Conservation (phyloP, 2,113 vertebrate species). For the Plestiodon gilberti region DNA sequence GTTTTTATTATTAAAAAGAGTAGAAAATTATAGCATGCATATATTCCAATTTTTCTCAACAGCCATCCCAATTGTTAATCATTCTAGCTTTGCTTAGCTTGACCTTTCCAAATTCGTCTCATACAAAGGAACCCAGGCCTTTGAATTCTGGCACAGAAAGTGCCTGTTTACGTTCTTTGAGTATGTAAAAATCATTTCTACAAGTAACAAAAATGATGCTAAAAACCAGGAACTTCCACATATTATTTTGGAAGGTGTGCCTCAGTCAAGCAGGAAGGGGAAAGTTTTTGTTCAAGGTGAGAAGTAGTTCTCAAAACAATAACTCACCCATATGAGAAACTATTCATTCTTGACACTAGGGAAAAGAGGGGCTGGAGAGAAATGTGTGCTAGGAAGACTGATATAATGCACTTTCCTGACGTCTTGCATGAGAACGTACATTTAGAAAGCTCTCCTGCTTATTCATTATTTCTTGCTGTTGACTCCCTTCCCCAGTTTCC, state of each 20-base stretch:
- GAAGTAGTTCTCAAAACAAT: conserved; percentile 38
- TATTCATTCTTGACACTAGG: conserved; percentile 35
- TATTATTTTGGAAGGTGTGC: conserved; percentile 62
- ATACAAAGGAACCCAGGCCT: background rate
- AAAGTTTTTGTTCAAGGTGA: conserved; percentile 48
- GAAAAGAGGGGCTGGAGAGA: background rate
- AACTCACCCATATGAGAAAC: conserved; percentile 30
- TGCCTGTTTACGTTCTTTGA: conserved; percentile 15
- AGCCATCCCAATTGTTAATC: too few relatives aligned
- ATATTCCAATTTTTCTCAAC: background rate
- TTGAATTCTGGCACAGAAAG: background rate
- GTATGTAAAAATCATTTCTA: background rate
- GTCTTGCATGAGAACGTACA: conserved; percentile 8
- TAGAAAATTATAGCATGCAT: background rate
- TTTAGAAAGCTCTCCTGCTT: conserved; percentile 3
- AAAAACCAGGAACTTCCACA: conserved; percentile 49
- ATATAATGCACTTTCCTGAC: conserved; percentile 1
- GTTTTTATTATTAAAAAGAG: background rate
- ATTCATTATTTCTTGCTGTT: background rate
- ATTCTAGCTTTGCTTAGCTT: background rate
- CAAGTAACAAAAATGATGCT: conserved; percentile 1
- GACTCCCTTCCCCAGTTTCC: background rate
- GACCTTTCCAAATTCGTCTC: accelerated
- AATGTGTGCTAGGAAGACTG: conserved; percentile 21
- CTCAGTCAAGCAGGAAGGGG: conserved; percentile 2